Evolutionary conservation across 2,113 vertebrate genomes (phyloP).

Genomic region (Cettia cetti): DNA sequence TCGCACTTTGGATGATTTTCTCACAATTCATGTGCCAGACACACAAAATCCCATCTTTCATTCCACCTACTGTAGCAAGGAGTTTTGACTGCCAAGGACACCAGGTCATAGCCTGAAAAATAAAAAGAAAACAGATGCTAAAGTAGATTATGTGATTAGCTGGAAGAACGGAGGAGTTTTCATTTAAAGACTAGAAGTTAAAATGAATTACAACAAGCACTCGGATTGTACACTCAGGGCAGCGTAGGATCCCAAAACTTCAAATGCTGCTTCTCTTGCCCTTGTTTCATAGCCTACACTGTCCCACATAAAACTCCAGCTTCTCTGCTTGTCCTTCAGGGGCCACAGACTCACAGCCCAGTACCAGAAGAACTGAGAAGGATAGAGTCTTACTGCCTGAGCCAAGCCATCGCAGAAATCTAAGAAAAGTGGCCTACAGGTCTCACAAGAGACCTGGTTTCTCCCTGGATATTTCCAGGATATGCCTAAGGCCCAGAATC

Average conservation of each 20-base stretch:
- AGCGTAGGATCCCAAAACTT: not conserved
- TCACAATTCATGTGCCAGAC: slow-evolving; percentile 74
- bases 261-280: not conserved
- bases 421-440: not conserved
- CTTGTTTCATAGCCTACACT: not conserved
- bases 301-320: not conserved
- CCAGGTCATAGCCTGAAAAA: slow-evolving; percentile 75
- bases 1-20: slow-evolving; percentile 58
- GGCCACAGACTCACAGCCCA: not conserved
- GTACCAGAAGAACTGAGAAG: not conserved
- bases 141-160: not conserved
- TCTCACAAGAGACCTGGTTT: not conserved
- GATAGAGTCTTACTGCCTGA: not conserved
- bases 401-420: not conserved
- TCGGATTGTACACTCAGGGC: accelerated
- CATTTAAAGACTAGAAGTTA: not conserved
- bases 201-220: not conserved
- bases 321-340: not conserved
- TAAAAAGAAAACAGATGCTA: not conserved
- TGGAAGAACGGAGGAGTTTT: not conserved
- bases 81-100: slow-evolving; percentile 76
- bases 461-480: not conserved
- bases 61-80: slow-evolving; percentile 77
- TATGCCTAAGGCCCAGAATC: not conserved
- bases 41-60: slow-evolving; percentile 74